Base-by-base conservation (phyloP, 1,140 invertebrate species). In the Orchestia grillus region DNA sequence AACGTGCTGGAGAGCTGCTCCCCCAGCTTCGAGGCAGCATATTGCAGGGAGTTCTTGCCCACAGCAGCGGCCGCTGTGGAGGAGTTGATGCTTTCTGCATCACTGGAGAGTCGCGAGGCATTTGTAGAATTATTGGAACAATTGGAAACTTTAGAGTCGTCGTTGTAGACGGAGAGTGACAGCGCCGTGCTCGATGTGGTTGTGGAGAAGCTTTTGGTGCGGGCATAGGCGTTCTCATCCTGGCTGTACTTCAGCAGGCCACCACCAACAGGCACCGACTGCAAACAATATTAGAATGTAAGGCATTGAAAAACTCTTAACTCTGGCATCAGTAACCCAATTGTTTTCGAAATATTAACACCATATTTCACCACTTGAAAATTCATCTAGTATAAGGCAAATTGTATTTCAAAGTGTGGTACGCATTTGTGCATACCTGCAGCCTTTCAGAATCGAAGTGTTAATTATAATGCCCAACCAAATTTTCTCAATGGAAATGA, bases 1-100 rank as follows among this genome's bases (percentile, higher is more conserved):
- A 94, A 45, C 15, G 92, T 44, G 92, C 44, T 94, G 43, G 43
- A 44, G 36, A 94, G 92, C 44, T 94, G 92, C 44, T 94, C 92
- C 19, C 92, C 43, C 44, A 94, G 40, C 40, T 47, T 94, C 28
- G 92, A 15, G 15, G 92, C 92, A 45, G 92, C 92, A 94, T 45
- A 94, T 8, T 94, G 8, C 23, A 94, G 40, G 36, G 92, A 94
- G 28, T 11, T 94, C 41, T 44, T 94, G 43, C 47, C 92, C 36
- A 45, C 92, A 11, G 92, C 90, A 8, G 23, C 44, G 3, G 43
- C 0, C 44, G 3, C 92, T 45, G 43, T 94, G 4, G 43, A 44
- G 44, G 41, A 1, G 11, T 44, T 94, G 92, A 47, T 44, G 44
- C 15, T 90, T 11, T 41, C 36, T 8, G 87, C 36, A 11, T 8